phyloP scores from a whole-genome alignment of 2,888 invertebrate species.

The Sinodicranocentrus sp. region DNA sequence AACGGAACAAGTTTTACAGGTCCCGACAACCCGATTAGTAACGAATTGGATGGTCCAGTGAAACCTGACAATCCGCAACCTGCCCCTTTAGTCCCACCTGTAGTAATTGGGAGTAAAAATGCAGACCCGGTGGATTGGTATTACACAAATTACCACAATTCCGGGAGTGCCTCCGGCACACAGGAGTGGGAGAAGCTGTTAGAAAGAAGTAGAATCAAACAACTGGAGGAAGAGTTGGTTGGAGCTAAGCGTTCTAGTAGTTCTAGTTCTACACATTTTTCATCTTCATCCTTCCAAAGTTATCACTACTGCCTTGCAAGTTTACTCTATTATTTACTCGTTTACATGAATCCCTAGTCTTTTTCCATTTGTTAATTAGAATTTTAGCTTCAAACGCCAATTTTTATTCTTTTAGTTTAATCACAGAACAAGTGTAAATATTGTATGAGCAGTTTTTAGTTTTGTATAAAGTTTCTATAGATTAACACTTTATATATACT shows the following conservation, averaged over 20 bases:
- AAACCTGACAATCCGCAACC: constrained; percentile 39
- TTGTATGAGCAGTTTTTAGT: not conserved
- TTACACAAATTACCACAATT: constrained; percentile 89
- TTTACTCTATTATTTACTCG: constrained; percentile 60
- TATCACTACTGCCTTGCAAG: constrained; percentile 61
- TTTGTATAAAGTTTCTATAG: not conserved
- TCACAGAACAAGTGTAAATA: constrained; percentile 14
- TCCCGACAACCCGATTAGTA: constrained; percentile 55
- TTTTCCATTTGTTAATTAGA: constrained; percentile 20
- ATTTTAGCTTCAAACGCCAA: constrained; percentile 15
- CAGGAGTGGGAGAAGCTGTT: constrained; percentile 74
- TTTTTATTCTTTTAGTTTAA: constrained; percentile 7
- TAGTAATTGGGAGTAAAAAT: constrained; percentile 72
- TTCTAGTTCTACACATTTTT: constrained; percentile 26
- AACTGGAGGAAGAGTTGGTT: constrained; percentile 55
- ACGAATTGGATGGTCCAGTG: constrained; percentile 61
- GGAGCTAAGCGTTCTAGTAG: constrained; percentile 61
- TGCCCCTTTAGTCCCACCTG: constrained; percentile 71
- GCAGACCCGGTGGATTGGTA: constrained; percentile 83
- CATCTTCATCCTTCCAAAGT: constrained; percentile 43
- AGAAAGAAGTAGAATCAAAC: constrained; percentile 68
- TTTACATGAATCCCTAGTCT: constrained; percentile 63
- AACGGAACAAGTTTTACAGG: constrained; percentile 62
- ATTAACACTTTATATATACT: not conserved
- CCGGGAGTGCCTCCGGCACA: constrained; percentile 55